These are phyloP conservation scores for Phallusia fumigata DNA, from an alignment of 23 tunicate species.

Conservation along the genomic window DNA sequence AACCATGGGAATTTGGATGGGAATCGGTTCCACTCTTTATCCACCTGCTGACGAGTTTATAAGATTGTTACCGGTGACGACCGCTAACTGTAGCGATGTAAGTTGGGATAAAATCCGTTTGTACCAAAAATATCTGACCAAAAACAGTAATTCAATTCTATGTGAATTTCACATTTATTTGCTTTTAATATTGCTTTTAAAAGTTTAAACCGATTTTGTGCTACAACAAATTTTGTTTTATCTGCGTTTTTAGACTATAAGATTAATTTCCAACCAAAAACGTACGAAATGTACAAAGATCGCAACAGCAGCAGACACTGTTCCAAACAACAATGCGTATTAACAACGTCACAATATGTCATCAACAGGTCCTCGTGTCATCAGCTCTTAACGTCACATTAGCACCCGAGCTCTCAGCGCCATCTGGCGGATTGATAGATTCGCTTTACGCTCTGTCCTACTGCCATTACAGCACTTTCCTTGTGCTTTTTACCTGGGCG, in stretches of 20 bases:
- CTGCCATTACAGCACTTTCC: conserved; percentile 54
- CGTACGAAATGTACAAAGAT: too few relatives aligned
- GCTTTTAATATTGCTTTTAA: too few relatives aligned
- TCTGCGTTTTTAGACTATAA: too few relatives aligned
- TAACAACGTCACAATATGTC: neutral
- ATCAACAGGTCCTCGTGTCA: neutral
- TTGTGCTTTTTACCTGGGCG: conserved; percentile 35
- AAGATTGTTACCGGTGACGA: conserved; percentile 33
- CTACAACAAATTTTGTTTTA: too few relatives aligned
- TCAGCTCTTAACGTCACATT: neutral
- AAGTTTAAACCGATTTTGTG: too few relatives aligned
- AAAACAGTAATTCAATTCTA: too few relatives aligned
- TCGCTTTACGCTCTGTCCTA: conserved; percentile 54
- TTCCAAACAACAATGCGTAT: too few relatives aligned
- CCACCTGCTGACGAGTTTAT: conserved; percentile 50
- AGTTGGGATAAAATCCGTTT: neutral
- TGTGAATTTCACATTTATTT: too few relatives aligned
- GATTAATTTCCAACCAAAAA: too few relatives aligned
- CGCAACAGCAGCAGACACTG: too few relatives aligned
- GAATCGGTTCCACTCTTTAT: conserved; percentile 55
- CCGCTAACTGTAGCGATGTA: conserved; percentile 31
- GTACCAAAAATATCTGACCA: too few relatives aligned
- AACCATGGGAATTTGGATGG: conserved; percentile 54
- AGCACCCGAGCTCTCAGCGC: neutral
- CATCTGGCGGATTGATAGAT: conserved; percentile 17